Evolutionary conservation across 2,888 invertebrate species (phyloP), one percentile per base, ranked within the genome.

Genomic region (Tipula unca): DNA sequence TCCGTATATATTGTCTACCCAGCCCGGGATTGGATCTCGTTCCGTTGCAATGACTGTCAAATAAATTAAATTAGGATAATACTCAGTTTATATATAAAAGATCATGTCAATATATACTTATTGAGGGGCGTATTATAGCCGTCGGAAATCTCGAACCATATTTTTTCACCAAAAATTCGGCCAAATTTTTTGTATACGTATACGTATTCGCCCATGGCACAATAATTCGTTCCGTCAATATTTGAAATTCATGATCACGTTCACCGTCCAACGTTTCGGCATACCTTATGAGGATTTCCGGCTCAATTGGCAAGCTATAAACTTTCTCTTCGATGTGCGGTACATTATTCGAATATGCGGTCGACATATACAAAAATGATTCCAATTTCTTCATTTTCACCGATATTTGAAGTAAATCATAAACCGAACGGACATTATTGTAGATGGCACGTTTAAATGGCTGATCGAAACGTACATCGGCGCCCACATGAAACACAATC

Each of bases 161-260:
- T 42, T 87, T 86, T 25, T 88, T 85, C 0, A 89, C 87, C 8
- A 89, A 8, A 36, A 88, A 88, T 86, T 89, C 89, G 3, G 88
- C 87, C 8, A 89, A 86, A 2, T 88, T 86, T 82, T 89, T 89
- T 1, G 88, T 87, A 82, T 87, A 89, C 4, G 87, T 87, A 86
- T 89, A 89, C 0, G 88, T 88, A 54, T 89, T 89, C 0, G 88
- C 88, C 88, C 88, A 88, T 17, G 88, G 88, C 10, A 36, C 69
- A 13, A 88, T 88, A 13, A 89, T 87, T n/a, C 85, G 82, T 13
- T 88, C 87, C 0, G 88, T 87, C 2, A 88, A 1, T 17, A 86
- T 86, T 25, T 87, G 86, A 14, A 88, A 86, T 6, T 87, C 86
- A 6, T 8, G 48, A 0, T 86, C 32, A 8, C 86, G 36, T 8